Conservation (phyloP, 2,797 vertebrate genomes). For the Centroberyx gerrardi region DNA sequence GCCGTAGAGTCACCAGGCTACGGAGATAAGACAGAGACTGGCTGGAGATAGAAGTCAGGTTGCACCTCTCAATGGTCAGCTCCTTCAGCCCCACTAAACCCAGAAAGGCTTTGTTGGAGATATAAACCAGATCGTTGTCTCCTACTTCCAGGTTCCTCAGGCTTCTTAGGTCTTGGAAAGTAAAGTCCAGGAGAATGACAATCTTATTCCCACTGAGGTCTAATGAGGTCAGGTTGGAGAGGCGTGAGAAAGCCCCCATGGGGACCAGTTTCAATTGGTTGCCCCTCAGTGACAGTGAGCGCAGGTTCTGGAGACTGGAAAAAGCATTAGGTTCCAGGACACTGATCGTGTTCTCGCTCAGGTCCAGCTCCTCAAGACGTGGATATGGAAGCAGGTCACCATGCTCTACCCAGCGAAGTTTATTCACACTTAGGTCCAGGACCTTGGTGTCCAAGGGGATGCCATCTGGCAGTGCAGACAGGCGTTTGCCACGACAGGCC, state of each 20-base stretch:
- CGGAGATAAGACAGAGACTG: conserved; percentile 95
- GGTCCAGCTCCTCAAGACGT: conserved; percentile 93
- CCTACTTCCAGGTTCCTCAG: conserved; percentile 94
- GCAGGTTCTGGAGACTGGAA: conserved; percentile 90
- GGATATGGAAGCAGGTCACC: conserved; percentile 90
- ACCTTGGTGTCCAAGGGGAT: conserved; percentile 92
- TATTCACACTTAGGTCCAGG: conserved; percentile 95
- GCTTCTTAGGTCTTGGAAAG: conserved; percentile 93
- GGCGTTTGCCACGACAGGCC: conserved; percentile 90
- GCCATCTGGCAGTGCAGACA: conserved; percentile 92
- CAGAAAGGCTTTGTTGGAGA: conserved; percentile 96
- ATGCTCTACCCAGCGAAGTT: conserved; percentile 94
- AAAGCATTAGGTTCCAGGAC: conserved; percentile 96
- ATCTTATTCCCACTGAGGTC: conserved; percentile 98
- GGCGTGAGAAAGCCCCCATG: conserved; percentile 93
- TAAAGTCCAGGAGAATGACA: conserved; percentile 95
- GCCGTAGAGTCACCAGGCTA: conserved; percentile 90
- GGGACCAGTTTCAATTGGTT: conserved; percentile 97
- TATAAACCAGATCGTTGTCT: conserved; percentile 97
- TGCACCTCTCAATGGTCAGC: conserved; percentile 95
- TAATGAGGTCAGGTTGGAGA: conserved; percentile 93
- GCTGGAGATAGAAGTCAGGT: conserved; percentile 93
- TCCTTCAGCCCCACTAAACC: conserved; percentile 92
- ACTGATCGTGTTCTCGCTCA: conserved; percentile 95
- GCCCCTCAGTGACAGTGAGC: conserved; percentile 89